Evolutionary conservation across 2,888 invertebrate species (phyloP).

Genomic region (Baccha elongata): DNA sequence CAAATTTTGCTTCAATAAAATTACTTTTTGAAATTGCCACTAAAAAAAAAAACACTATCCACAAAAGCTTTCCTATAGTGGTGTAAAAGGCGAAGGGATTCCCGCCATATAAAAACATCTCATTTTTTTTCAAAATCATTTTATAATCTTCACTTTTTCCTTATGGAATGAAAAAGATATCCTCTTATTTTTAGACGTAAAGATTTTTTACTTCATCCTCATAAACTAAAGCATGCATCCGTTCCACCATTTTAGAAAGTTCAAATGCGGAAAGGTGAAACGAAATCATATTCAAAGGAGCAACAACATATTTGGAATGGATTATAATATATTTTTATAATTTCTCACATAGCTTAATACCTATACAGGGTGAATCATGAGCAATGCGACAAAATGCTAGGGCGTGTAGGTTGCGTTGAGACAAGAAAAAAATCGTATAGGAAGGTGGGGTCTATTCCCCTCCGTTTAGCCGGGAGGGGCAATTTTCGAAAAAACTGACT

Average conservation of each 20-base stretch:
- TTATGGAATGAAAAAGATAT: constrained; percentile 4
- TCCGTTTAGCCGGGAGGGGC: too few species aligned
- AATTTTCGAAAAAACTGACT: too few species aligned
- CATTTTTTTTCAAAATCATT: constrained; percentile 33
- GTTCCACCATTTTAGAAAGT: constrained; percentile 8
- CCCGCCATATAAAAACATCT: constrained; percentile 10
- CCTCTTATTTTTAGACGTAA: constrained; percentile 1
- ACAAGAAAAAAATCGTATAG: too few species aligned
- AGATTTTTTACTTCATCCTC: constrained; percentile 6
- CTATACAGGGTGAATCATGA: too few species aligned
- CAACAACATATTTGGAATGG: constrained; percentile 33
- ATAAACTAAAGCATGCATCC: constrained; percentile 3
- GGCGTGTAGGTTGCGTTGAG: too few species aligned
- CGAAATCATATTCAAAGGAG: constrained; percentile 44
- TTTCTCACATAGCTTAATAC: constrained; percentile 27
- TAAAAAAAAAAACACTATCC: constrained; percentile 13
- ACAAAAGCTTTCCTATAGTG: too few species aligned
- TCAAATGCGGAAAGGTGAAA: constrained; percentile 28
- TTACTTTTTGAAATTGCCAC: constrained; percentile 62
- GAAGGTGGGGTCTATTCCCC: too few species aligned
- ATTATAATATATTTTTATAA: constrained; percentile 50
- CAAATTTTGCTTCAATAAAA: constrained; percentile 52
- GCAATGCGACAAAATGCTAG: too few species aligned
- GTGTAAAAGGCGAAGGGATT: too few species aligned
- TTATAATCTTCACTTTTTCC: constrained; percentile 30